Evolutionary conservation across 2,888 invertebrate species (phyloP).

Genomic region (Oscheius sp.): DNA sequence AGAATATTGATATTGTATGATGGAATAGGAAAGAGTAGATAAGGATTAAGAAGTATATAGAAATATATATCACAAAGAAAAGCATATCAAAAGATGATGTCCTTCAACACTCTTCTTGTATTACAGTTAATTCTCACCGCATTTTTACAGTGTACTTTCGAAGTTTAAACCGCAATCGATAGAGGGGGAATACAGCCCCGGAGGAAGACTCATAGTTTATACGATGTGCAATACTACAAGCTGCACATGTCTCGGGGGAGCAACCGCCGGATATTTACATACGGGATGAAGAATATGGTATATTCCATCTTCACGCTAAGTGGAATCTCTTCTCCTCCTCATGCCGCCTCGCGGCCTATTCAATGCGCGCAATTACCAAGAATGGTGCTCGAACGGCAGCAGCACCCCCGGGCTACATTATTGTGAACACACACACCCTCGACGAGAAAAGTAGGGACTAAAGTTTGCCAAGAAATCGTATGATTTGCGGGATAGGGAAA

Average conservation of each 20-base stretch:
- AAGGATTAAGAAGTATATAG: too few relatives aligned
- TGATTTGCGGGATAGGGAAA: background rate
- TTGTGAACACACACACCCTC: constrained; percentile 2
- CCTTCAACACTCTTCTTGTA: background rate
- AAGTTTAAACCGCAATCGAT: constrained; percentile 1
- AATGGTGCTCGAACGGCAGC: constrained; percentile 33
- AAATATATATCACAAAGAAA: too few relatives aligned
- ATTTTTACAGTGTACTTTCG: background rate
- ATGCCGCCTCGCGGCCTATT: constrained; percentile 19
- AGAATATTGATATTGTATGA: too few relatives aligned
- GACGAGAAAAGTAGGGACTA: constrained; percentile 3
- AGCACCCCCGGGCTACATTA: constrained; percentile 27
- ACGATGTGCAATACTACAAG: constrained; percentile 32
- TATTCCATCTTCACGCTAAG: constrained; percentile 1
- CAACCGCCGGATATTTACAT: constrained; percentile 1
- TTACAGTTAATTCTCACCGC: background rate
- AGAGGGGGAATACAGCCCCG: constrained; percentile 24
- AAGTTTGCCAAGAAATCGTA: too few relatives aligned
- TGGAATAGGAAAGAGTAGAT: too few relatives aligned
- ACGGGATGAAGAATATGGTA: background rate
- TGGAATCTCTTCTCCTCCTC: constrained; percentile 9
- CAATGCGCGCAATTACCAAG: constrained; percentile 34
- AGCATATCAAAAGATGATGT: too few relatives aligned
- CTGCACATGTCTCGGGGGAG: constrained; percentile 2
- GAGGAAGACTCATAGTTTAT: constrained; percentile 24